These are phyloP conservation scores for Trachops cirrhosus DNA, from an alignment of 2,797 vertebrate genomes.

Conservation along the genomic window DNA sequence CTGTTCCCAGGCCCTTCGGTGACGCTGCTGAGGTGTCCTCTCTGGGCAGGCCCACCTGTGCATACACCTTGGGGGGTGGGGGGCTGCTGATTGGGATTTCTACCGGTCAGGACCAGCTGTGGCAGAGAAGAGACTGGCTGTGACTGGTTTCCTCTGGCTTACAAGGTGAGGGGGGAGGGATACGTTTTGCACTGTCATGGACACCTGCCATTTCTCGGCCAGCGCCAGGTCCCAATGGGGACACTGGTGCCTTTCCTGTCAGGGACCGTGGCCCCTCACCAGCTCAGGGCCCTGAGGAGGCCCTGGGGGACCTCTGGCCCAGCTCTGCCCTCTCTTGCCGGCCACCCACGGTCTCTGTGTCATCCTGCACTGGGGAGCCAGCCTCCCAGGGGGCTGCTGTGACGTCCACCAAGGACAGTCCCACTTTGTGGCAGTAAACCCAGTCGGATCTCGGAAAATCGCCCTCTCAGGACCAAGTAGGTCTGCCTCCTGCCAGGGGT, in stretches of 20 bases:
- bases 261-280: neutral
- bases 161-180: neutral
- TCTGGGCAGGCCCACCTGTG: neutral
- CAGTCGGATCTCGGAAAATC: neutral
- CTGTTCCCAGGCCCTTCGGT: too few relatives aligned
- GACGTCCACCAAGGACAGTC: too few relatives aligned
- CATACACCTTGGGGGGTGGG: too few relatives aligned
- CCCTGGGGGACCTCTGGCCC: neutral
- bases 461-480: neutral
- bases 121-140: neutral
- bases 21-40: accelerated
- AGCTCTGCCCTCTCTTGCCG: neutral
- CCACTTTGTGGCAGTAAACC: neutral
- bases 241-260: neutral
- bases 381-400: neutral
- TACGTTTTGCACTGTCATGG: accelerated
- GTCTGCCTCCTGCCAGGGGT: neutral
- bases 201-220: neutral
- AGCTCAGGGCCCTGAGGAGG: neutral
- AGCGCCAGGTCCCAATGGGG: neutral
- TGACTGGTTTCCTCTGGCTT: neutral
- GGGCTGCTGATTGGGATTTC: neutral
- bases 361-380: neutral
- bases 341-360: too few relatives aligned
- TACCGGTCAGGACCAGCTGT: neutral